These are phyloP conservation scores for Sapajus apella DNA, from an alignment of 2,113 vertebrate species.

Conservation along the genomic window DNA sequence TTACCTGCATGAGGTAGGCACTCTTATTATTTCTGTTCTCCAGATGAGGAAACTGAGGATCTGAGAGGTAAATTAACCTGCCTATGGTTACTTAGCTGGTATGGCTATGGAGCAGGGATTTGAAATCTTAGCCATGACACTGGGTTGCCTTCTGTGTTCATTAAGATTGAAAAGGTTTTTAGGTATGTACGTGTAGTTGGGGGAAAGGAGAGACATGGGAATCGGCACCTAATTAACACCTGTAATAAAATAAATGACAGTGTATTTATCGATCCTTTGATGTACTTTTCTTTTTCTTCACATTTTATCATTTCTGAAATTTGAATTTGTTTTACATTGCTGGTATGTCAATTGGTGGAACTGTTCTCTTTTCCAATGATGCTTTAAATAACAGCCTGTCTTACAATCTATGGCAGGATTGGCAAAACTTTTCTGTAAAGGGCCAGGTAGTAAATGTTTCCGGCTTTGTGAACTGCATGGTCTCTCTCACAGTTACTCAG, in stretches of 20 bases:
- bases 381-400: neutral
- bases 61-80: neutral
- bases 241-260: neutral
- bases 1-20: neutral
- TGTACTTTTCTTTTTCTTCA: neutral
- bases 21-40: neutral
- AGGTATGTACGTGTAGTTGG: neutral
- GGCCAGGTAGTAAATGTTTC: neutral
- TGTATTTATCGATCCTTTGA: neutral
- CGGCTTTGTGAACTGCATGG: neutral
- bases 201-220: neutral
- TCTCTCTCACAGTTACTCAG: neutral
- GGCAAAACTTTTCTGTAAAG: neutral
- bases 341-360: neutral
- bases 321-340: neutral
- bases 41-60: neutral
- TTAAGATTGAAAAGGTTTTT: neutral
- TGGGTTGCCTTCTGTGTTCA: neutral
- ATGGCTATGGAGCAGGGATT: too few species aligned
- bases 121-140: fast-evolving
- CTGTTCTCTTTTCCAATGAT: neutral
- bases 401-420: neutral
- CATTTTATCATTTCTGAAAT: neutral
- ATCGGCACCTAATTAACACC: neutral
- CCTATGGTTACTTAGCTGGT: neutral